phyloP scores from a whole-genome alignment of 1,140 invertebrate genomes.

The Drosophila trapezifrons region DNA sequence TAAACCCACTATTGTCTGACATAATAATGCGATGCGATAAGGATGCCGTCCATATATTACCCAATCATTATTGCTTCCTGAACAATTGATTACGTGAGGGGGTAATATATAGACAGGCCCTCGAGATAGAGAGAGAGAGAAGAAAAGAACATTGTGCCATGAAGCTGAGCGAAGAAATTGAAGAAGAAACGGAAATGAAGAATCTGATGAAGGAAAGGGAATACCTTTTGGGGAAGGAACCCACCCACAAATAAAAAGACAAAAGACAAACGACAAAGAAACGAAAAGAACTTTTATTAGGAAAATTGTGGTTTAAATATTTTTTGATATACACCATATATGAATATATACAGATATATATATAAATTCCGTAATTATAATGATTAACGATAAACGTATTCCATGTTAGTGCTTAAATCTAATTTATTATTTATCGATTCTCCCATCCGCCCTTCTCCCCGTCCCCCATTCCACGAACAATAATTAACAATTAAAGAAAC shows the following conservation, averaged over 20 bases:
- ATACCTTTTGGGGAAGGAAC: slow-evolving; percentile 1
- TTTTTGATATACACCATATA: slow-evolving; percentile 45
- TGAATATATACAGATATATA: slow-evolving; percentile 52
- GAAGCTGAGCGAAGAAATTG: slow-evolving; percentile 29
- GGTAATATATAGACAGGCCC: background rate
- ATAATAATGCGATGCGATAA: slow-evolving; percentile 3
- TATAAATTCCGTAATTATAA: slow-evolving; percentile 48
- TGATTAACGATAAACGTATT: slow-evolving; percentile 48
- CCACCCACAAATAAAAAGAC: slow-evolving; percentile 32
- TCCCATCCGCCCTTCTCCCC: slow-evolving; percentile 2
- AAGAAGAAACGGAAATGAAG: slow-evolving; percentile 13
- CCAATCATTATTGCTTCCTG: background rate
- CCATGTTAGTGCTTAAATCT: slow-evolving; percentile 80
- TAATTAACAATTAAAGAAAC: slow-evolving; percentile 7
- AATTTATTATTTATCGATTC: slow-evolving; percentile 65
- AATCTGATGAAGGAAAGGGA: slow-evolving; percentile 21
- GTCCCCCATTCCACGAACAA: slow-evolving; percentile 28
- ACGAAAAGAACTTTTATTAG: slow-evolving; percentile 40
- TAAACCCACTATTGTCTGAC: slow-evolving; percentile 30
- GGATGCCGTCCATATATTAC: background rate
- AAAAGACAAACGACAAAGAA: slow-evolving; percentile 37
- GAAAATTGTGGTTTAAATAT: slow-evolving; percentile 48
- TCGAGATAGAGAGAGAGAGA: background rate
- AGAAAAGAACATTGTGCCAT: slow-evolving; percentile 66
- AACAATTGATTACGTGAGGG: background rate